Conservation (phyloP, 1,140 invertebrate genomes). For the Monomorium pharaonis region DNA sequence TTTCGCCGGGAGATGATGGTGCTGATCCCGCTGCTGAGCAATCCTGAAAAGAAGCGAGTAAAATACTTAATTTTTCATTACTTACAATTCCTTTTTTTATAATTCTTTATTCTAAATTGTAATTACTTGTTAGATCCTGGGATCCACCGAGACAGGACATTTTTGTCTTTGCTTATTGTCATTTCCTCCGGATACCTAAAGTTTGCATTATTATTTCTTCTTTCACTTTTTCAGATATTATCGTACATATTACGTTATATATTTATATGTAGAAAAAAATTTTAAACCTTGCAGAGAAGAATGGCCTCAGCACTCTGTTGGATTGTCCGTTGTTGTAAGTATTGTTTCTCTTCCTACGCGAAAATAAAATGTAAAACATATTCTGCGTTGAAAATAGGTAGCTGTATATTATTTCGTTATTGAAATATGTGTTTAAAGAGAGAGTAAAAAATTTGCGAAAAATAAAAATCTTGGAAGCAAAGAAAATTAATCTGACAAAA, state of each 20-base stretch:
- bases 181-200: constrained; percentile 66
- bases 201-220: neutral
- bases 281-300: constrained; percentile 72
- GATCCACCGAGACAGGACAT: constrained; percentile 67
- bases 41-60: neutral
- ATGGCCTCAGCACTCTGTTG: constrained; percentile 68
- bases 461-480: neutral
- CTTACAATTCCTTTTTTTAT: too few relatives aligned
- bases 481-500: neutral
- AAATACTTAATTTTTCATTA: neutral
- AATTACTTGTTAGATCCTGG: constrained; percentile 58
- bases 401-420: neutral
- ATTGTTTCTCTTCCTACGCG: constrained; percentile 70
- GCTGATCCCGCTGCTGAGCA: constrained; percentile 53
- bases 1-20: constrained; percentile 70
- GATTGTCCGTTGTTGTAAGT: constrained; percentile 71
- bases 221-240: neutral
- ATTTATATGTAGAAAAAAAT: neutral
- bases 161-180: constrained; percentile 46
- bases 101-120: constrained; percentile 12
- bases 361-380: constrained; percentile 10
- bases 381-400: neutral
- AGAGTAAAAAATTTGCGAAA: neutral
- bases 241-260: neutral
- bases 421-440: neutral